Evolutionary conservation across 2,888 invertebrate species (phyloP).

Genomic region (Orthosia cruda): DNA sequence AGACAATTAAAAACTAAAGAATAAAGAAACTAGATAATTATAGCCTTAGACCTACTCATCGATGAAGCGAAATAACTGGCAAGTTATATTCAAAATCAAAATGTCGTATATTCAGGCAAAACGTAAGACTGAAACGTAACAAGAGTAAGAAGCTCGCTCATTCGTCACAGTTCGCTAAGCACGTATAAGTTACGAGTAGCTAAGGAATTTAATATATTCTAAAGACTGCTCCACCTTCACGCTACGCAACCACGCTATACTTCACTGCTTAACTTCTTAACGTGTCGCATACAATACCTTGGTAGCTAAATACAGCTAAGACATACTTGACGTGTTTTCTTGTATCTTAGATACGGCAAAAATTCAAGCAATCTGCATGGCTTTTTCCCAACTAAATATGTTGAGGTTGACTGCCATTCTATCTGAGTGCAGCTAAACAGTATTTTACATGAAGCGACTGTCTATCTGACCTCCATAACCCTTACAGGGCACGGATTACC

Average conservation of each 20-base stretch:
- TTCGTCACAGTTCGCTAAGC: constrained; percentile 67
- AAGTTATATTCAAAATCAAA: constrained; percentile 31
- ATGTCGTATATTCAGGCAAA: constrained; percentile 51
- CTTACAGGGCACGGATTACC: no score
- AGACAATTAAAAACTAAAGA: constrained; percentile 18
- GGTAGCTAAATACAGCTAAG: no score
- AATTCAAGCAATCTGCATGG: not conserved
- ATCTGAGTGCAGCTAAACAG: no score
- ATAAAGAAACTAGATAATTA: constrained; percentile 18
- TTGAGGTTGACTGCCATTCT: no score
- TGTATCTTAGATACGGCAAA: not conserved
- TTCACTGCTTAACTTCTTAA: constrained; percentile 60
- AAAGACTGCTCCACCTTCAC: constrained; percentile 63
- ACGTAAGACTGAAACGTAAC: constrained; percentile 50
- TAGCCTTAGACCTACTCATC: not conserved
- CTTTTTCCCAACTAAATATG: no score
- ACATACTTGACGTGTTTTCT: not conserved
- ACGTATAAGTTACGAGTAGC: constrained; percentile 66
- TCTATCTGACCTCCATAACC: no score
- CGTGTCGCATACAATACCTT: no score
- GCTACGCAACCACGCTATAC: constrained; percentile 50
- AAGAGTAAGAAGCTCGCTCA: constrained; percentile 60
- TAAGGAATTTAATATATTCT: constrained; percentile 69
- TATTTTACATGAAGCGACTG: no score
- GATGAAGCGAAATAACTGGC: constrained; percentile 19